Evolutionary conservation across 1,140 invertebrate genomes (phyloP).

Genomic region (Idris sp.): DNA sequence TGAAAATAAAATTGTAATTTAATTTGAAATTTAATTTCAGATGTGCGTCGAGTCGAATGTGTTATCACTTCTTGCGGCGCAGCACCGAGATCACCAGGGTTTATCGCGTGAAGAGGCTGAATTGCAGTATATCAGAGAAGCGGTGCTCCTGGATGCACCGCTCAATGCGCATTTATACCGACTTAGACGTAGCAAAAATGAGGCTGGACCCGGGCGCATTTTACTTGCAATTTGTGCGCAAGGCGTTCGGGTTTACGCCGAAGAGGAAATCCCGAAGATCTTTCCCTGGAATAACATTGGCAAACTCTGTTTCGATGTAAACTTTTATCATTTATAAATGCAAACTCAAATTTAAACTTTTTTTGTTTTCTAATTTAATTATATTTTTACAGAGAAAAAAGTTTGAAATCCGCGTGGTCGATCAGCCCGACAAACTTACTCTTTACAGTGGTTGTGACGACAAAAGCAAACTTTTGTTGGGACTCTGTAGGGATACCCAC

Average conservation of each 20-base stretch:
- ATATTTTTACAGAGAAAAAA: slow-evolving; percentile 89
- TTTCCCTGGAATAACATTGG: slow-evolving; percentile 96
- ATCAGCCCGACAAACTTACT: slow-evolving; percentile 88
- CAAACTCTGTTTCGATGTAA: slow-evolving; percentile 94
- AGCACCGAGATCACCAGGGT: slow-evolving; percentile 86
- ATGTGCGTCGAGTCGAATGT: slow-evolving; percentile 79
- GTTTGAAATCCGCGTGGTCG: slow-evolving; percentile 94
- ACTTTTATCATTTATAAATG: no score
- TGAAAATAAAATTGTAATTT: no score
- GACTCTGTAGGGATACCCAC: slow-evolving; percentile 93
- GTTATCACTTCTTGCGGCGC: slow-evolving; percentile 81
- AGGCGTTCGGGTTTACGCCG: slow-evolving; percentile 89
- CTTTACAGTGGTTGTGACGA: slow-evolving; percentile 94
- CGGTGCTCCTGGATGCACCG: slow-evolving; percentile 89
- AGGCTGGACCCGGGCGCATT: slow-evolving; percentile 84
- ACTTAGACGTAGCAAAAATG: slow-evolving; percentile 89
- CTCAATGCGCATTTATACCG: slow-evolving; percentile 95
- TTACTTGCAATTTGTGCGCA: slow-evolving; percentile 90
- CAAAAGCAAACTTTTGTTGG: slow-evolving; percentile 92
- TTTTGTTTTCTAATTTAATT: no score
- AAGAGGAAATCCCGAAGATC: slow-evolving; percentile 83
- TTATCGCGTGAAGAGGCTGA: slow-evolving; percentile 88
- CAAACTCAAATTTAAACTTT: no score
- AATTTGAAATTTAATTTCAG: no score
- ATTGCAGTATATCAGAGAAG: slow-evolving; percentile 91